phyloP scores from a whole-genome alignment of 2,888 invertebrate genomes.

The Sympetrum striolatum region DNA sequence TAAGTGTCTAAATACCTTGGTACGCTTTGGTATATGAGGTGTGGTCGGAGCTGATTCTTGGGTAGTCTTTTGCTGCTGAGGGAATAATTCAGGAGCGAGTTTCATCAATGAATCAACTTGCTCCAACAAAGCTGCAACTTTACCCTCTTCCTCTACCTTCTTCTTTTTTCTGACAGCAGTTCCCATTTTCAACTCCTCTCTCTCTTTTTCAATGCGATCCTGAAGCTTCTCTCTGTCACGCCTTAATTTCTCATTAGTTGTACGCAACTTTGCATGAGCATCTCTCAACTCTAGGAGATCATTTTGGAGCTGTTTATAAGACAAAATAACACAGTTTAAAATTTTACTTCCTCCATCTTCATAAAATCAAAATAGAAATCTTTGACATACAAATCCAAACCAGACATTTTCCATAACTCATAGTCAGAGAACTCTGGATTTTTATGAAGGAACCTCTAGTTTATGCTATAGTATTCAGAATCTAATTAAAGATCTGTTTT shows the following conservation, averaged over 20 bases:
- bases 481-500: no score
- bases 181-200: constrained; percentile 66
- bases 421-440: no score
- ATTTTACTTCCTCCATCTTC: no score
- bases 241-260: constrained; percentile 88
- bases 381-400: no score
- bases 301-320: constrained; percentile 73
- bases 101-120: constrained; percentile 80
- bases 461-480: no score
- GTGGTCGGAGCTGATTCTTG: constrained; percentile 62
- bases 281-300: constrained; percentile 87
- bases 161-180: constrained; percentile 61
- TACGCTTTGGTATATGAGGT: constrained; percentile 74
- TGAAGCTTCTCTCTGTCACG: constrained; percentile 69
- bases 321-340: not conserved
- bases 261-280: constrained; percentile 88
- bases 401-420: no score
- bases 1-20: constrained; percentile 61
- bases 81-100: constrained; percentile 74
- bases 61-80: constrained; percentile 58
- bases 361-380: no score
- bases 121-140: constrained; percentile 75
- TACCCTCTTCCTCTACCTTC: constrained; percentile 74
- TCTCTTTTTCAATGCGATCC: constrained; percentile 82
- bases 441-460: no score